Base-by-base conservation (phyloP, 2,797 vertebrate genomes). In the Sebastes nivosus region DNA sequence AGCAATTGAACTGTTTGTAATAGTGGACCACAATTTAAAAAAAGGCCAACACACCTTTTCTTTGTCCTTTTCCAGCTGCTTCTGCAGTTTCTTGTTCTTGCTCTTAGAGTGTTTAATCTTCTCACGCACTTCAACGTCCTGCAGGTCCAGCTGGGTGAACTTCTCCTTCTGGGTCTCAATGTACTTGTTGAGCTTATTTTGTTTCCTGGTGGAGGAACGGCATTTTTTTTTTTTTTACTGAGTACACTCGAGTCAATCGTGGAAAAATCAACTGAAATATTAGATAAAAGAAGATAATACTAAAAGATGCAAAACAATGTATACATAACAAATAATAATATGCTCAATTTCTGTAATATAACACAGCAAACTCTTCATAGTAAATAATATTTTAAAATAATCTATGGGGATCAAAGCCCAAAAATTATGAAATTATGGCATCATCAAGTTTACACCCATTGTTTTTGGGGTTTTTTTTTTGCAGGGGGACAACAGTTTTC, bases 71-170 rank as follows among this genome's bases (percentile, higher is more conserved):
- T 97, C 95, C 84, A 99, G 96, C 86, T 99, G 98, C 87, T 98
- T 99, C 84, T 97, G 96, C 77, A 98, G 90, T 82, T 98, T 98
- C 94, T 98, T 98, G 78, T 91, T 95, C 89, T 97, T 99, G 95
- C 95, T 97, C 88, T 97, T 97, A 58, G 92, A 95, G 92, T 99
- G 95, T 91, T 99, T 99, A 75, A 99, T 93, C 86, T 97, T 98
- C 93, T 99, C 98, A n/a, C 98, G 96, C 83, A 96, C 94, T 95
- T 98, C 97, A 88, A 99, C 96, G 69, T 99, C 98, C 89, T 99
- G 96, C 92, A 99, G 94, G 93, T 99, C 99, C 87, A 99, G 88
- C 91, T 98, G 94, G 81, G 95, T 97, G 94, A 98, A 99, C 92
- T 97, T 97, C 92, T 97, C 95, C 94, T 99, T 99, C 70, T 96